phyloP scores from a whole-genome alignment of 2,113 vertebrate species.

The Myocastor coypus region DNA sequence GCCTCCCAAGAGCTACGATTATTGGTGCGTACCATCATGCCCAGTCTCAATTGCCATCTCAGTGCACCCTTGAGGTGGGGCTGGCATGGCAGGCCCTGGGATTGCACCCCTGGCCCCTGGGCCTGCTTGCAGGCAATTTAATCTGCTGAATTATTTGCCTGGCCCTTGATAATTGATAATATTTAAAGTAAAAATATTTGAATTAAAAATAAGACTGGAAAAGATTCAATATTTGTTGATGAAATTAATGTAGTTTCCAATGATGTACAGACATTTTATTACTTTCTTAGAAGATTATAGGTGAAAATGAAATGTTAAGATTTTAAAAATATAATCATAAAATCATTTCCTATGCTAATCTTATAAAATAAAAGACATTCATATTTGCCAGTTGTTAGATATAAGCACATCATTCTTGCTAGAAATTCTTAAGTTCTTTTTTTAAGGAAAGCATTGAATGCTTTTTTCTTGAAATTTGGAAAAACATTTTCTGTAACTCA shows the following conservation, averaged over 20 bases:
- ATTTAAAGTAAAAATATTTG: not conserved
- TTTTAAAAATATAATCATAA: not conserved
- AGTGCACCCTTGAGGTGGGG: too few relatives aligned
- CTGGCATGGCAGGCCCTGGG: too few relatives aligned
- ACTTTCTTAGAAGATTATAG: not conserved
- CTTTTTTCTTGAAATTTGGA: too few relatives aligned
- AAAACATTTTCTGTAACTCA: too few relatives aligned
- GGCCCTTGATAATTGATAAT: not conserved
- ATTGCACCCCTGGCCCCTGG: too few relatives aligned
- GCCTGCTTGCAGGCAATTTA: too few relatives aligned
- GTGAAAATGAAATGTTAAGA: not conserved
- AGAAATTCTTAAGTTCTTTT: not conserved
- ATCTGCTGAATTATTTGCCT: too few relatives aligned
- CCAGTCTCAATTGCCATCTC: too few relatives aligned
- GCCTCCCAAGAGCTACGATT: too few relatives aligned
- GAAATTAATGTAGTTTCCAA: not conserved
- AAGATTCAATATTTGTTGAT: not conserved
- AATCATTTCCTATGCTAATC: not conserved
- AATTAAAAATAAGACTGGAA: not conserved
- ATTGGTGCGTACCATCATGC: too few relatives aligned
- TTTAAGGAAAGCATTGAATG: too few relatives aligned
- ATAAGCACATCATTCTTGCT: not conserved
- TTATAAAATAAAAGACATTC: constrained; percentile 22
- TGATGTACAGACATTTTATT: not conserved
- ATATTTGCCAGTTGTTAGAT: not conserved